phyloP scores from a whole-genome alignment of 2,888 invertebrate species.

The Eretmocerus hayati region DNA sequence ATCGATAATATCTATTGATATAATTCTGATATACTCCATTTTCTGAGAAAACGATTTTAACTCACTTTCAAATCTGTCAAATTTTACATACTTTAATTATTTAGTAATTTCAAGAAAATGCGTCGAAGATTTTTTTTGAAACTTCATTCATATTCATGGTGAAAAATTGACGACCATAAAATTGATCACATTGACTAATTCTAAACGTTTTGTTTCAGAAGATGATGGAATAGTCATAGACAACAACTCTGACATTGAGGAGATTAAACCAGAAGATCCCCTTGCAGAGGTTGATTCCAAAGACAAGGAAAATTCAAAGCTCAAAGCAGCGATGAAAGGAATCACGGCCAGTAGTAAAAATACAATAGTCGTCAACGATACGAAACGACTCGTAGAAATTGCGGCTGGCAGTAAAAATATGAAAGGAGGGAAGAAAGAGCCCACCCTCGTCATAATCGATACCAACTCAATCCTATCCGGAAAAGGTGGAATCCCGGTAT shows the following conservation, averaged over 20 bases:
- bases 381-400: slow-evolving; percentile 64
- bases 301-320: slow-evolving; percentile 42
- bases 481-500: slow-evolving; percentile 53
- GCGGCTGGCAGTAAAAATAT: slow-evolving; percentile 55
- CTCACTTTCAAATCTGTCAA: too few species aligned
- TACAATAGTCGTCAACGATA: slow-evolving; percentile 64
- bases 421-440: slow-evolving; percentile 59
- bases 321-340: slow-evolving; percentile 23
- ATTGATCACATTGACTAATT: too few species aligned
- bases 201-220: too few species aligned
- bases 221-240: slow-evolving; percentile 49
- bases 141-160: too few species aligned
- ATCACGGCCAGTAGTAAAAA: slow-evolving; percentile 31
- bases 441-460: slow-evolving; percentile 72
- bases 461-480: slow-evolving; percentile 65
- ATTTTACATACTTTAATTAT: too few species aligned
- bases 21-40: too few species aligned
- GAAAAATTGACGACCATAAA: too few species aligned
- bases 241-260: slow-evolving; percentile 60
- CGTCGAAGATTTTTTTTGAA: too few species aligned
- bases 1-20: too few species aligned
- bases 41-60: too few species aligned
- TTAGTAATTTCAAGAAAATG: too few species aligned
- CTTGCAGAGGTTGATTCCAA: slow-evolving; percentile 48
- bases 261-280: slow-evolving; percentile 56